Evolutionary conservation across 2,888 invertebrate species (phyloP).

Genomic region (Eurytoma californica): DNA sequence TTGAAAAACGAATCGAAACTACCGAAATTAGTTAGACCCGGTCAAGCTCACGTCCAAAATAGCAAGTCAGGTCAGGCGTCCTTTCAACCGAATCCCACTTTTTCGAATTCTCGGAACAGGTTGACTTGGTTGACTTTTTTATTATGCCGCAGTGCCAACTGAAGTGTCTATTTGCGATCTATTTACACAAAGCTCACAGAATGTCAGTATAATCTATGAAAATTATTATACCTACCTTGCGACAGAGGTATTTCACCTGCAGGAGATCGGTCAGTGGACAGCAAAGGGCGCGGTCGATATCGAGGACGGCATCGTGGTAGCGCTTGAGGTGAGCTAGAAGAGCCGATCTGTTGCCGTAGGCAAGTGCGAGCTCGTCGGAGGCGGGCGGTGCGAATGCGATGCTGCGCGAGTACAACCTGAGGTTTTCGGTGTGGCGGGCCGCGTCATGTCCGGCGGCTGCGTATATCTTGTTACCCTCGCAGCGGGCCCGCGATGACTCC

Average conservation of each 20-base stretch:
- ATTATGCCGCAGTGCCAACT: too few species aligned
- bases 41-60: too few species aligned
- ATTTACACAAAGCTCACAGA: too few species aligned
- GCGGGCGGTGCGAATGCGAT: slow-evolving; percentile 21
- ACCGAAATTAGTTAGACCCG: too few species aligned
- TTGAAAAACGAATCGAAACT: too few species aligned
- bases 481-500: slow-evolving; percentile 21
- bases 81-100: too few species aligned
- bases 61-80: too few species aligned
- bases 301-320: slow-evolving; percentile 17
- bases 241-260: slow-evolving; percentile 20
- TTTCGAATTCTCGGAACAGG: too few species aligned
- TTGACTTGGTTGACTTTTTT: too few species aligned
- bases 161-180: too few species aligned
- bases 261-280: neutral
- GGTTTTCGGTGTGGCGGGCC: slow-evolving; percentile 23
- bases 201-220: too few species aligned
- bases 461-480: slow-evolving; percentile 33
- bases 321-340: slow-evolving; percentile 29
- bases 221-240: slow-evolving; percentile 30
- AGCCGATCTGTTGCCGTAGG: slow-evolving; percentile 48
- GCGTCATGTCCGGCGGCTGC: neutral
- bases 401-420: slow-evolving; percentile 30
- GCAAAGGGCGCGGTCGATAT: slow-evolving; percentile 29
- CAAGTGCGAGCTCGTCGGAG: slow-evolving; percentile 33